These are phyloP conservation scores for Chelon auratus DNA, from an alignment of 2,797 vertebrate species.

Conservation along the genomic window DNA sequence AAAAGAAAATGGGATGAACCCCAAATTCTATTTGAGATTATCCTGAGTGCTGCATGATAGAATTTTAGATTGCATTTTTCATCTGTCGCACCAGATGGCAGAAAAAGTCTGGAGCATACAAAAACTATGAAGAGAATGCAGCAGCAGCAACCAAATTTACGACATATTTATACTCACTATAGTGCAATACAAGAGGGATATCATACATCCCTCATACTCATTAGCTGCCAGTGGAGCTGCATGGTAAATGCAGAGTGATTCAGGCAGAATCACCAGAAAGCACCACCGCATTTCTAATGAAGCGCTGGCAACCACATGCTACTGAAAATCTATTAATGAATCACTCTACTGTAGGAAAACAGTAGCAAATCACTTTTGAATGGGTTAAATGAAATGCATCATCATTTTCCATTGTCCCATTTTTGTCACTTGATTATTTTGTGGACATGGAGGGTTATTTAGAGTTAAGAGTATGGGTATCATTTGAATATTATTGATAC, in stretches of 20 bases:
- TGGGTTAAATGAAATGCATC: slow-evolving; percentile 28
- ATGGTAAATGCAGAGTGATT: slow-evolving; percentile 65
- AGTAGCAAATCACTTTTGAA: slow-evolving; percentile 44
- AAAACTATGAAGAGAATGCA: slow-evolving; percentile 31
- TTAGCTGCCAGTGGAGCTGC: slow-evolving; percentile 71
- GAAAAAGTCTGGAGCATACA: slow-evolving; percentile 74
- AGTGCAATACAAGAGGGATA: slow-evolving; percentile 63
- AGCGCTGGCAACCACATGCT: slow-evolving; percentile 33
- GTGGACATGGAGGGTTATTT: slow-evolving; percentile 8
- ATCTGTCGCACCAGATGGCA: slow-evolving; percentile 81
- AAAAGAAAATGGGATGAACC: slow-evolving; percentile 34
- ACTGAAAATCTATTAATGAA: slow-evolving; percentile 64
- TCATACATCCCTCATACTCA: slow-evolving; percentile 70
- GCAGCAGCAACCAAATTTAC: slow-evolving; percentile 62
- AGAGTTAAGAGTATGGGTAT: slow-evolving; percentile 10
- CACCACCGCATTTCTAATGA: slow-evolving; percentile 61
- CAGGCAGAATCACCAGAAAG: slow-evolving; percentile 27
- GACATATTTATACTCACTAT: slow-evolving; percentile 68
- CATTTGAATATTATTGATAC: slow-evolving; percentile 50
- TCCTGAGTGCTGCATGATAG: slow-evolving; percentile 44
- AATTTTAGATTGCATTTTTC: slow-evolving; percentile 76
- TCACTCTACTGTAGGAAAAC: slow-evolving; percentile 44
- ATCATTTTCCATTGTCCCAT: slow-evolving; percentile 19
- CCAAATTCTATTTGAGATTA: slow-evolving; percentile 36
- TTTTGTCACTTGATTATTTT: slow-evolving; percentile 11